Evolutionary conservation across 1,140 invertebrate species (phyloP).

Genomic region (Centruroides sculpturatus): DNA sequence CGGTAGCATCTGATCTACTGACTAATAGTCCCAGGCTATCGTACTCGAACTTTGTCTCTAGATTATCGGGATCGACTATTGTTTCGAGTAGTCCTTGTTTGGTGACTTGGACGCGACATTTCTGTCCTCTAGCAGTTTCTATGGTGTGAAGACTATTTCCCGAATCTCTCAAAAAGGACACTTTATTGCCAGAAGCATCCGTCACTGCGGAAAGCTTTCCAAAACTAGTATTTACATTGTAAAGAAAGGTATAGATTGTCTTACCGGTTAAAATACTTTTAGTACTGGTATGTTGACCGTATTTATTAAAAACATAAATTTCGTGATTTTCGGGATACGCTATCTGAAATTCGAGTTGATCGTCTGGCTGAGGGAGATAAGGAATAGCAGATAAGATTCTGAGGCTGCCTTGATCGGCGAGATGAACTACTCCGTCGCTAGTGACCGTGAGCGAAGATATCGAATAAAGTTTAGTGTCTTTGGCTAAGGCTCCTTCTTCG

Average conservation of each 20-base stretch:
- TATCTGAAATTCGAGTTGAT: slow-evolving; percentile 76
- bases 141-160: slow-evolving; percentile 79
- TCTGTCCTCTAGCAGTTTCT: slow-evolving; percentile 84
- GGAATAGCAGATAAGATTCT: slow-evolving; percentile 77
- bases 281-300: slow-evolving; percentile 84
- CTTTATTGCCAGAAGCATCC: slow-evolving; percentile 82
- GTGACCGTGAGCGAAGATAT: slow-evolving; percentile 85
- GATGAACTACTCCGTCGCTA: slow-evolving; percentile 83
- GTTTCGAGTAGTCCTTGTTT: slow-evolving; percentile 61
- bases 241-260: slow-evolving; percentile 79
- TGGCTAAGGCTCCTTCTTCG: slow-evolving; percentile 15
- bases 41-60: slow-evolving; percentile 85
- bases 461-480: slow-evolving; percentile 63
- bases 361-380: slow-evolving; percentile 61
- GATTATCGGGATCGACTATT: slow-evolving; percentile 75
- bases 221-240: slow-evolving; percentile 91
- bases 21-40: slow-evolving; percentile 71
- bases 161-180: slow-evolving; percentile 67
- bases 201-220: slow-evolving; percentile 84
- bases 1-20: slow-evolving; percentile 57
- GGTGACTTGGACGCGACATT: slow-evolving; percentile 63
- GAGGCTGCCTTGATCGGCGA: slow-evolving; percentile 80
- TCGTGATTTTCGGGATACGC: slow-evolving; percentile 90
- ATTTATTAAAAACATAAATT: slow-evolving; percentile 88
- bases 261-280: slow-evolving; percentile 84